A percentile compares a stretch with the other conserved stretches of the same genome.
These are phyloP conservation scores for Heliocidaris tuberculata DNA, from an alignment of 35 echinoderm and acorn worm species.

Conservation along the genomic window DNA sequence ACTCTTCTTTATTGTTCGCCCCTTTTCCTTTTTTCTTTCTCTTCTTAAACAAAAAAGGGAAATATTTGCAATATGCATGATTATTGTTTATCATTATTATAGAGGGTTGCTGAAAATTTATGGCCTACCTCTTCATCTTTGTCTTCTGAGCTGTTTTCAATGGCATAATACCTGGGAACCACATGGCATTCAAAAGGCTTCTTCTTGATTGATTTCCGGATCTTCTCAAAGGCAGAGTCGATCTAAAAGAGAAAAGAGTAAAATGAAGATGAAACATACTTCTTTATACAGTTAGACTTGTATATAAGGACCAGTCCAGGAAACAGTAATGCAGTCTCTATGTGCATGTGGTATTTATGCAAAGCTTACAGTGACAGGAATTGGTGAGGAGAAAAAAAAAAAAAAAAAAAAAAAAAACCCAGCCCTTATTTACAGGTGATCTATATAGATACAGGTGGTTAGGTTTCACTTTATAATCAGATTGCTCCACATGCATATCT, in stretches of 20 bases:
- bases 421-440: too few species aligned
- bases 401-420: too few species aligned
- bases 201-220: conserved; percentile 23
- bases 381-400: neutral
- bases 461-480: too few species aligned
- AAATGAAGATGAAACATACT: neutral
- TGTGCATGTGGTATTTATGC: neutral
- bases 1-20: neutral
- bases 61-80: too few species aligned
- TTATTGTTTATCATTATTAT: too few species aligned
- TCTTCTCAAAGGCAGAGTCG: conserved; percentile 6
- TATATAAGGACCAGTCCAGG: neutral
- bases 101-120: neutral
- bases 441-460: too few species aligned
- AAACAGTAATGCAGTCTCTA: neutral
- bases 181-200: conserved; percentile 44
- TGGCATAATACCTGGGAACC: conserved; percentile 14
- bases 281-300: neutral
- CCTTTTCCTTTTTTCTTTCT: neutral
- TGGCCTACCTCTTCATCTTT: conserved; percentile 20
- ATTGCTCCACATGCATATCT: too few species aligned
- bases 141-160: conserved; percentile 24
- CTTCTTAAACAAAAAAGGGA: neutral
- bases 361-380: neutral
- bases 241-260: neutral